Conservation (phyloP, 2,113 vertebrate genomes). For the Vombatus ursinus region DNA sequence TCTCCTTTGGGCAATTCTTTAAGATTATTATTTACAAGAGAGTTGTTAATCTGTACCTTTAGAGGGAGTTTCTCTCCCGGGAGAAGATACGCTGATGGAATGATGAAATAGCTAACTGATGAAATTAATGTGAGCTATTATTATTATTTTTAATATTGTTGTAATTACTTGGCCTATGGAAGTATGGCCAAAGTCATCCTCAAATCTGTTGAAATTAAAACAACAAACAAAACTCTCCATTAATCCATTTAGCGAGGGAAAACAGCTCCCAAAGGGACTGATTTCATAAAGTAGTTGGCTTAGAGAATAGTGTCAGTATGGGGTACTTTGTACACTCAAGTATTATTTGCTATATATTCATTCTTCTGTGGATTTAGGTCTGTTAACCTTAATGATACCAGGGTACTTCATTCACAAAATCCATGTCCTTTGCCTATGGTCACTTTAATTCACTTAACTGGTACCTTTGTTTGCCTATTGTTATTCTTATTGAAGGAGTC, state of each 20-base stretch:
- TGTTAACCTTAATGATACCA: not conserved
- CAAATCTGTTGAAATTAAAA: not conserved
- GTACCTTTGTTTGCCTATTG: not conserved
- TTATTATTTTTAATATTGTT: not conserved
- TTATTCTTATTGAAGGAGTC: not conserved
- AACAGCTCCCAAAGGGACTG: not conserved
- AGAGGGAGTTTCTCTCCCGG: not conserved
- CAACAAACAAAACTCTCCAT: not conserved
- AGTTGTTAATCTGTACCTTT: not conserved
- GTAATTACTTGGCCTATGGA: not conserved
- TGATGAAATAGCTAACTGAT: not conserved
- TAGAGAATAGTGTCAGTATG: not conserved
- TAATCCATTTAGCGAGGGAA: not conserved
- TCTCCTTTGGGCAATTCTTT: not conserved
- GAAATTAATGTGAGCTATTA: not conserved
- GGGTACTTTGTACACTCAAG: not conserved
- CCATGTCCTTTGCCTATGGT: not conserved
- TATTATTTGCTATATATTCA: not conserved
- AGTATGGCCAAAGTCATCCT: not conserved
- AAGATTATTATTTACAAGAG: not conserved
- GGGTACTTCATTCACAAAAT: not conserved
- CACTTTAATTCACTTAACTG: not conserved
- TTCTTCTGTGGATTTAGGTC: not conserved
- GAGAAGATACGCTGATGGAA: not conserved
- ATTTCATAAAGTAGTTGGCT: not conserved